A percentile compares a stretch with the other conserved stretches of the same genome.
Evolutionary conservation across 2,113 vertebrate genomes (phyloP).

Genomic region (Gobio gobio): DNA sequence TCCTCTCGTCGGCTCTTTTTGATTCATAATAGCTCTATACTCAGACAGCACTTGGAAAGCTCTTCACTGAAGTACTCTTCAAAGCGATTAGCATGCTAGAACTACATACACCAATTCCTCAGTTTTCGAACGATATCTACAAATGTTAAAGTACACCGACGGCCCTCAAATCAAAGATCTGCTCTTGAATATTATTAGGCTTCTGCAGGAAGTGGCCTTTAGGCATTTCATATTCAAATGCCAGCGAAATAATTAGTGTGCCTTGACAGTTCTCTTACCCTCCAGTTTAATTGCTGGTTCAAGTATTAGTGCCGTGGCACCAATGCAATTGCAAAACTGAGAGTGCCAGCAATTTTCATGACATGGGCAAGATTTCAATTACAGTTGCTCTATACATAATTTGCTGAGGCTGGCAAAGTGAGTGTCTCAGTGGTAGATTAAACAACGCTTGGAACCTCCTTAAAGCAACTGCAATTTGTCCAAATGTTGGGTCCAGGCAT

Average conservation of each 20-base stretch:
- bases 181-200: slow-evolving; percentile 40
- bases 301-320: slow-evolving; percentile 19
- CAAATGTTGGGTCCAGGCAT: slow-evolving; percentile 52
- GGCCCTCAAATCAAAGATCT: slow-evolving; percentile 25
- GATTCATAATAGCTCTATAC: slow-evolving; percentile 1
- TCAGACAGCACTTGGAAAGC: slow-evolving; percentile 20
- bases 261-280: slow-evolving; percentile 31
- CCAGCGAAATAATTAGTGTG: slow-evolving; percentile 36
- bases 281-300: slow-evolving; percentile 26
- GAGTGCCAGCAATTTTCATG: slow-evolving; percentile 32
- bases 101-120: slow-evolving; percentile 10
- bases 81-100: slow-evolving; percentile 42
- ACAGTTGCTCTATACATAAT: slow-evolving; percentile 23
- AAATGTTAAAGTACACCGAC: slow-evolving; percentile 28
- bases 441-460: slow-evolving; percentile 49
- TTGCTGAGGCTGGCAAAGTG: slow-evolving; percentile 24
- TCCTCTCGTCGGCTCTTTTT: not conserved
- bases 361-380: slow-evolving; percentile 40
- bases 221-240: slow-evolving; percentile 48
- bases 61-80: slow-evolving; percentile 34
- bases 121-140: slow-evolving; percentile 10
- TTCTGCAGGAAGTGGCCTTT: slow-evolving; percentile 17
- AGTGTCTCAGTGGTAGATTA: slow-evolving; percentile 13
- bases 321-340: slow-evolving; percentile 14
- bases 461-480: slow-evolving; percentile 54